Evolutionary conservation across 1,140 invertebrate genomes (phyloP).

Genomic region (Spodoptera litura): DNA sequence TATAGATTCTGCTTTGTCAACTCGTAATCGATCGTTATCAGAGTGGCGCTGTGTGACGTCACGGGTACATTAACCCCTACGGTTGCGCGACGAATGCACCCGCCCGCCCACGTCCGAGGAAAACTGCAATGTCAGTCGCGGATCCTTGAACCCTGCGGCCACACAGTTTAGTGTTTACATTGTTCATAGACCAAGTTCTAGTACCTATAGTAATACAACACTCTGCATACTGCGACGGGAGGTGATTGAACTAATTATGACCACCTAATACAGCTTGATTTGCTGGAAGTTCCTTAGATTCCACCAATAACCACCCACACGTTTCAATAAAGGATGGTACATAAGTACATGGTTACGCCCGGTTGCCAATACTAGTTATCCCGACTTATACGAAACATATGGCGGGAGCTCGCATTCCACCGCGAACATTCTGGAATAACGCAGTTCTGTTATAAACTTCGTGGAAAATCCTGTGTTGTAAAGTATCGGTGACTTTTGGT

Average conservation of each 20-base stretch:
- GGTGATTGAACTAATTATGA: neutral
- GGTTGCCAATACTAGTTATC: constrained; percentile 48
- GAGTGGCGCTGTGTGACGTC: constrained; percentile 62
- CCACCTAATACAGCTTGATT: neutral
- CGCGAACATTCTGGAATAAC: constrained; percentile 67
- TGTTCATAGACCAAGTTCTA: neutral
- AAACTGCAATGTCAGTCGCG: constrained; percentile 47
- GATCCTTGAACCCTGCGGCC: constrained; percentile 41
- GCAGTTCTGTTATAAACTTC: constrained; percentile 61
- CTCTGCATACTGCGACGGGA: neutral
- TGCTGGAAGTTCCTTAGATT: constrained; percentile 7
- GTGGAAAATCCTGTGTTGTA: constrained; percentile 55
- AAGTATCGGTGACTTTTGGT: constrained; percentile 34
- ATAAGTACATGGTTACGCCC: constrained; percentile 42
- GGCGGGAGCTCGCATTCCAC: constrained; percentile 66
- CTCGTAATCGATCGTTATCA: constrained; percentile 49
- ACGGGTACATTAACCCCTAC: constrained; percentile 63
- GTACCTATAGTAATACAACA: neutral
- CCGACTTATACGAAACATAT: constrained; percentile 69
- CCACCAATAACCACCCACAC: constrained; percentile 26
- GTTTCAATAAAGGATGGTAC: constrained; percentile 36
- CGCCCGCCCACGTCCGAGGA: constrained; percentile 46
- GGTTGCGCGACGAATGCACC: constrained; percentile 36
- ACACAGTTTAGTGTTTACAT: constrained; percentile 34
- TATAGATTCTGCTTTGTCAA: neutral